These are phyloP conservation scores for Nothocercus nigrocapillus DNA, from an alignment of 2,113 vertebrate genomes.

Conservation along the genomic window DNA sequence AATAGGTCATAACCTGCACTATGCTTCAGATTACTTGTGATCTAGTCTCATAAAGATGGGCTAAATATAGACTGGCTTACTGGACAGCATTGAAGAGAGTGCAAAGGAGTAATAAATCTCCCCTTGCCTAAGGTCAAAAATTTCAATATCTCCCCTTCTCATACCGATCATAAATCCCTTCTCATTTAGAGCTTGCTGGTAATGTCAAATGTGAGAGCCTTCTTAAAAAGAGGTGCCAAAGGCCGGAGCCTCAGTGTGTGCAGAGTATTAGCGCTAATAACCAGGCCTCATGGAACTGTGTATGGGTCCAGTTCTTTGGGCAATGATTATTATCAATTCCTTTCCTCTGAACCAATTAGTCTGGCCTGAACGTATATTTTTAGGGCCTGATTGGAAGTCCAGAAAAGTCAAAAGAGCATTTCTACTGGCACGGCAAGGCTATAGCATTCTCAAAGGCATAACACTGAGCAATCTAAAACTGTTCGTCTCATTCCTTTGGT, in stretches of 20 bases:
- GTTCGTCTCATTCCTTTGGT: neutral
- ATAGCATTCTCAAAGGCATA: neutral
- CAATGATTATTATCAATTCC: neutral
- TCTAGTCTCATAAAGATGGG: neutral
- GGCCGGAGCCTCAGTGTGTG: neutral
- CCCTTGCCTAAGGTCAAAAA: neutral
- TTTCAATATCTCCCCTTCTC: neutral
- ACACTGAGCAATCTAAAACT: neutral
- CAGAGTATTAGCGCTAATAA: neutral
- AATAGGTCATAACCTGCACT: neutral
- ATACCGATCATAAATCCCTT: neutral
- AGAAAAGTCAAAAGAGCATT: conserved; percentile 1
- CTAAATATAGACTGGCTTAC: neutral
- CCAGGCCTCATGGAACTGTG: neutral
- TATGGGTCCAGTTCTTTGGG: neutral
- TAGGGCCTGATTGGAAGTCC: neutral
- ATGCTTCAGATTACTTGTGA: neutral
- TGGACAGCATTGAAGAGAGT: neutral
- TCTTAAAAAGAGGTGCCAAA: neutral
- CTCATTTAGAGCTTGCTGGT: neutral
- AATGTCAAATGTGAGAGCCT: neutral
- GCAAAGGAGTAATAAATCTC: neutral
- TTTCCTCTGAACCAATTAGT: conserved; percentile 13
- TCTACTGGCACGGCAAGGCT: neutral
- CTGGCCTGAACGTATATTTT: neutral